A percentile compares a stretch with the other conserved stretches of the same genome.
Conservation (phyloP, 2,888 invertebrate genomes). For the Lithophane ornitopus region DNA sequence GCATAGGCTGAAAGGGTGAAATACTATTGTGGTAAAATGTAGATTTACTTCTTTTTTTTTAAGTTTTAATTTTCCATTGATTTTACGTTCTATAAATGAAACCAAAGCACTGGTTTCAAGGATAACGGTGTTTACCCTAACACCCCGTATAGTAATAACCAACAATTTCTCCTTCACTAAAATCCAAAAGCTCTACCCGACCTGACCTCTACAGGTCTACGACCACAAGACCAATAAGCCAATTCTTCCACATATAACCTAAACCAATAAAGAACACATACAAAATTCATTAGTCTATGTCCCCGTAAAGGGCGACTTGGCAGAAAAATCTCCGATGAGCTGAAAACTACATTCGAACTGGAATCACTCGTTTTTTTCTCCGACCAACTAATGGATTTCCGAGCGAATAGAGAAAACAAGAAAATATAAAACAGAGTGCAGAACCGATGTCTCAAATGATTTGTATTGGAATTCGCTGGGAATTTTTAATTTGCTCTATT, state of each 20-base stretch:
- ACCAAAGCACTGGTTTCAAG: too few species aligned
- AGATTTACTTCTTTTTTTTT: too few species aligned
- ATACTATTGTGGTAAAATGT: too few species aligned
- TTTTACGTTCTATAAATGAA: too few species aligned
- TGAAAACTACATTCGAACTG: constrained; percentile 74
- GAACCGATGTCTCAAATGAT: constrained; percentile 75
- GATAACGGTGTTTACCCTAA: too few species aligned
- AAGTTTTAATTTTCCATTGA: too few species aligned
- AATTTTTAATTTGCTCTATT: constrained; percentile 75
- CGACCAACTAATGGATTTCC: constrained; percentile 79
- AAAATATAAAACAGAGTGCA: constrained; percentile 65
- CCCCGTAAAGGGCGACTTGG: constrained; percentile 56
- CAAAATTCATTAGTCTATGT: constrained; percentile 64
- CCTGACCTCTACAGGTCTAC: not conserved
- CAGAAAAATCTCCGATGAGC: constrained; percentile 75
- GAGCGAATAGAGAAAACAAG: constrained; percentile 70
- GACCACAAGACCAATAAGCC: too few species aligned
- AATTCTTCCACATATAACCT: not conserved
- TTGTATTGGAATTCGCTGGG: constrained; percentile 72
- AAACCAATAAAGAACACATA: constrained; percentile 17
- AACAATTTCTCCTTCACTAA: not conserved
- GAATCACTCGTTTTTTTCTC: constrained; percentile 70
- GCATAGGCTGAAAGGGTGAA: too few species aligned
- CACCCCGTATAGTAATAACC: not conserved
- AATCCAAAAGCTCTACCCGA: not conserved